phyloP scores from a whole-genome alignment of 2,888 invertebrate species.

The Lissonota sp. region DNA sequence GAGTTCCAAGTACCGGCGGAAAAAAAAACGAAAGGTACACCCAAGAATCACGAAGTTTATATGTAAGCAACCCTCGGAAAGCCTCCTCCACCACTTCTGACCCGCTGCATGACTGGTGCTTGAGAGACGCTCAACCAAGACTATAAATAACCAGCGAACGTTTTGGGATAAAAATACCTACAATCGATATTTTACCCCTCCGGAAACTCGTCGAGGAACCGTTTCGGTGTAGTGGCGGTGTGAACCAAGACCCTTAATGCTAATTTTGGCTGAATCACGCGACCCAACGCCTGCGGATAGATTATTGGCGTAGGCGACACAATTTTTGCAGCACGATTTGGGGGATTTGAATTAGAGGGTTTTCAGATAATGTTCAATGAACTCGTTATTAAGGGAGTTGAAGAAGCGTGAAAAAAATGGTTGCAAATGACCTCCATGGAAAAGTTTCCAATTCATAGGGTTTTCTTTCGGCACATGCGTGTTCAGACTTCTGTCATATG shows the following conservation, averaged over 20 bases:
- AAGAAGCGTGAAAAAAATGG: too few species aligned
- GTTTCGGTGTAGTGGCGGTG: neutral
- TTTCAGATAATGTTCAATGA: too few species aligned
- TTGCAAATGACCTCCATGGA: too few species aligned
- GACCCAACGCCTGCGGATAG: neutral
- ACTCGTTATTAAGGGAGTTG: too few species aligned
- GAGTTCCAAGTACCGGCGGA: neutral
- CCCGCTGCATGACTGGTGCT: neutral
- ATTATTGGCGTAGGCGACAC: too few species aligned
- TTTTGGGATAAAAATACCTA: slow-evolving; percentile 47
- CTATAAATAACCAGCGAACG: slow-evolving; percentile 53
- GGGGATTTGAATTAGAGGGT: too few species aligned
- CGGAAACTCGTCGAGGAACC: slow-evolving; percentile 1
- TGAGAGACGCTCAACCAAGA: slow-evolving; percentile 4
- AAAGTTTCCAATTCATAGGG: too few species aligned
- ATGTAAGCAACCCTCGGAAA: neutral
- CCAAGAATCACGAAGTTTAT: neutral
- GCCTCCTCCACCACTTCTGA: neutral
- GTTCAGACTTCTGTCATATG: too few species aligned
- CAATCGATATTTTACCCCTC: slow-evolving; percentile 52
- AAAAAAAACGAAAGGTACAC: neutral
- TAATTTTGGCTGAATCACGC: slow-evolving; percentile 51
- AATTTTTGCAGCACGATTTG: too few species aligned
- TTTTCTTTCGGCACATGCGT: too few species aligned
- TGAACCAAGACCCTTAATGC: neutral